Conservation (phyloP, 2,797 vertebrate genomes). For the Simalia tracyae region DNA sequence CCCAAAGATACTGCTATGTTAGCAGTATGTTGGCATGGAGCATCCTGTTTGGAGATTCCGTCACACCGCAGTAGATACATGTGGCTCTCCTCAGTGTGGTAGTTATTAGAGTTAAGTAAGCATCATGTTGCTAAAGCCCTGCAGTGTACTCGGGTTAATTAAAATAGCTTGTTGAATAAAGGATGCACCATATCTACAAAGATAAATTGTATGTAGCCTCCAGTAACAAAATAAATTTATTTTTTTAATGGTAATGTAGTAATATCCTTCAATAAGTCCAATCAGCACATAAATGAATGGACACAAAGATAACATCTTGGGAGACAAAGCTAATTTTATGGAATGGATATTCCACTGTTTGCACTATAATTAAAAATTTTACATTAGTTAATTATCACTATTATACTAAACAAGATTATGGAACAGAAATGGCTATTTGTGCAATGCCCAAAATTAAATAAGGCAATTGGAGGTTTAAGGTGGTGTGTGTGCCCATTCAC, state of each 20-base stretch:
- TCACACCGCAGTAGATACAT: not conserved
- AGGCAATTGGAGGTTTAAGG: too few relatives aligned
- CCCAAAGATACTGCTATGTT: not conserved
- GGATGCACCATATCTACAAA: not conserved
- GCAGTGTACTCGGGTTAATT: not conserved
- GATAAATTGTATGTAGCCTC: not conserved
- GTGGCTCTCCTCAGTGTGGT: not conserved
- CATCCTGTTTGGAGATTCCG: not conserved
- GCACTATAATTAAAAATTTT: not conserved
- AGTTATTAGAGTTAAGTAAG: not conserved
- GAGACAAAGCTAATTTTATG: not conserved
- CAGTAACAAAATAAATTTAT: not conserved
- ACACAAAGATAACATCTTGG: too few relatives aligned
- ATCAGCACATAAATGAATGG: not conserved
- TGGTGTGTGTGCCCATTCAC: too few relatives aligned
- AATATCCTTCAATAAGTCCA: not conserved
- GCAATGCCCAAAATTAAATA: too few relatives aligned
- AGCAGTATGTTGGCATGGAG: not conserved
- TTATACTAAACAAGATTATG: too few relatives aligned
- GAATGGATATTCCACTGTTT: not conserved
- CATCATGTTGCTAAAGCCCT: not conserved
- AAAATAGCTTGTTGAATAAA: not conserved
- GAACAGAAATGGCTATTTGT: too few relatives aligned
- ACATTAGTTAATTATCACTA: too few relatives aligned
- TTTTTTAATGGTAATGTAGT: not conserved